Conservation (phyloP, 1,140 invertebrate species). For the Drosophila bifasciata region DNA sequence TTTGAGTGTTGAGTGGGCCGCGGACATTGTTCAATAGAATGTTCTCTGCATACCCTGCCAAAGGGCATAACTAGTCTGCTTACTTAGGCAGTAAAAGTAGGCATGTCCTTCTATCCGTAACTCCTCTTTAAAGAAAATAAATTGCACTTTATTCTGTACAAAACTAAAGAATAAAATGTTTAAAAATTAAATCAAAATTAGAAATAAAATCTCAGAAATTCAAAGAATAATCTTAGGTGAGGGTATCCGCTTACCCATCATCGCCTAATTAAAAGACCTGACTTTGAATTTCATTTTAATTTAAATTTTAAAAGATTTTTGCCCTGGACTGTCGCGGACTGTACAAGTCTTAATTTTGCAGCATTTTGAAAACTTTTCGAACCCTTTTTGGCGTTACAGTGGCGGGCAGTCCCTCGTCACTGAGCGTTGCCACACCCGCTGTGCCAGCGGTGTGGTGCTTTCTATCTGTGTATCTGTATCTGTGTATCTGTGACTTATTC, state of each 20-base stretch:
- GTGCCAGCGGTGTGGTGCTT: slow-evolving; percentile 63
- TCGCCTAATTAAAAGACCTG: no score
- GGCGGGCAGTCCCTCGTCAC: slow-evolving; percentile 46
- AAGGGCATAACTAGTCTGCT: no score
- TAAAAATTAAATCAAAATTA: no score
- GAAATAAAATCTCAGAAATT: no score
- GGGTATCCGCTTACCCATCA: no score
- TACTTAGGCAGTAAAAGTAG: no score
- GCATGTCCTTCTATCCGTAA: not conserved
- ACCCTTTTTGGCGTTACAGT: slow-evolving; percentile 32
- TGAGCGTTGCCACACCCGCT: slow-evolving; percentile 22
- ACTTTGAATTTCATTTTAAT: slow-evolving; percentile 21
- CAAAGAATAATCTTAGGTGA: no score
- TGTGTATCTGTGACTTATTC: slow-evolving; percentile 46
- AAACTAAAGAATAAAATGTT: no score
- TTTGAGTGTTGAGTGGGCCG: not conserved
- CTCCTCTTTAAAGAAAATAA: not conserved
- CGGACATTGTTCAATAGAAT: no score
- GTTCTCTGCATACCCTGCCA: no score
- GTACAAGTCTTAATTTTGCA: slow-evolving; percentile 29
- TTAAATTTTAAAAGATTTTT: slow-evolving; percentile 58
- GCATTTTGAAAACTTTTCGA: slow-evolving; percentile 29
- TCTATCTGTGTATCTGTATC: slow-evolving; percentile 63
- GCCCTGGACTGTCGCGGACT: not conserved
- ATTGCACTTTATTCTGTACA: slow-evolving; percentile 4